Base-by-base conservation (phyloP, 2,797 vertebrate genomes). In the Gadopsis bispinosus region DNA sequence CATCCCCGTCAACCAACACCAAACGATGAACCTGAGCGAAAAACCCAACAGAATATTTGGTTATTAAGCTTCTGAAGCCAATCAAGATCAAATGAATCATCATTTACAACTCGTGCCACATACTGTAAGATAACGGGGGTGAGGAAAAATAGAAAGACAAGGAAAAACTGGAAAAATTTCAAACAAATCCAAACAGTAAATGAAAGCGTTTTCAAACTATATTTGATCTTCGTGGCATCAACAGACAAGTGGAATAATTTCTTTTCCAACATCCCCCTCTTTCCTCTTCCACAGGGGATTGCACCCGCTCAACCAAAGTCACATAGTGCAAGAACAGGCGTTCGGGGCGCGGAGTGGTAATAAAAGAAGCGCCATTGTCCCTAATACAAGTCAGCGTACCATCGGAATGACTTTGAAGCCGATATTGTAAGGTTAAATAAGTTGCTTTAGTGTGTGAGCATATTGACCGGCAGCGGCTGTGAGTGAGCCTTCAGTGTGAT, bases 1-100 rank as follows among this genome's bases (percentile, higher is more conserved):
- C 96, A 2, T 95, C 94, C 73, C 93, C 92, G 12, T 99, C 97
- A 76, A 99, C 97, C 87, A 99, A 91, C 75, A 99, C 98, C 92
- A 99, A 88, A 69, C 98, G 97, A 93, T 99, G 98, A 77, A 99
- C 98, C 98, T 99, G 70, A 35, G 0, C 16, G 26, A 61, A 0
- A 41, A 62, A 31, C 11, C 43, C 58, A 29, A 55, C 13, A 45
- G 12, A 22, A 31, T 26, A 26, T 19, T 19, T 3, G 1, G 20
- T 63, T 17, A 61, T 7, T 19, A 1, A 19, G 20, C 51, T 22
- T 47, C 69, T 53, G 0, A 0, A 63, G n/a, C 6, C 10, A 26
- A 35, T 41, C n/a, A 29, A 48, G 12, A 9, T 33, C 17, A 63
- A 65, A 45, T 22, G 0, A 47, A 56, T 56, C 31, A 48, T 31